Evolutionary conservation across 2,888 invertebrate species (phyloP), one percentile per base, ranked within the genome.

Genomic region (Cremastinae sp.): DNA sequence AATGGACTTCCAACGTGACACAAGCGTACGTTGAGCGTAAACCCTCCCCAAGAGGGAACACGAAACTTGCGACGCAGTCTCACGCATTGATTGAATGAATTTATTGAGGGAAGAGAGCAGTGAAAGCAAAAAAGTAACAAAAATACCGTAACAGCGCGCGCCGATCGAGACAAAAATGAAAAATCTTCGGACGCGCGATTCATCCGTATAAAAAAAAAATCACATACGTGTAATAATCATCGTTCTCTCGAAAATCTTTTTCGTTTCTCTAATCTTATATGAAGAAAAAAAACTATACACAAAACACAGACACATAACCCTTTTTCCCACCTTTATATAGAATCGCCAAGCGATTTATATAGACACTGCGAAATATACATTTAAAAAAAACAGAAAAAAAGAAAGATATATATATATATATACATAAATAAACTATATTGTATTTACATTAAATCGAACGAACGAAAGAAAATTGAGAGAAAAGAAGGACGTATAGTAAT

Each of bases 301-400:
- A 54, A 53, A 62, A 62, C 53, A 41, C 22, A 56, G 45, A 59
- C 41, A 54, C 54, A 66, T 54, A 66, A 28, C 54, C 58, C 66
- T 43, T 54, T 68, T 72, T 76, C 75, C 72, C 75, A 76, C 68
- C 72, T 68, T 76, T 76, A 66, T 72, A 72, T 75, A 75, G 75
- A 72, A 76, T 76, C 75, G 68, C 72, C 51, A 72, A 68, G 72
- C 72, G 72, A 76, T 76, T 68, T 72, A 72, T 72, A 68, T 68
- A 68, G 75, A 75, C 58, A 68, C 72, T 68, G 75, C 72, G 68
- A 76, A 53, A 62, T 76, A 72, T 75, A 75, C 56, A 75, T 61
- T 61, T 22, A 56, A 56, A 45, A 36, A 64, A 12, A 51, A 7
- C 12, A 56, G 43, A 45, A 36, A 64, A 12, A 51, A 7, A 28